phyloP scores from a whole-genome alignment of 2,113 vertebrate genomes.

The Pygathrix nemaeus region DNA sequence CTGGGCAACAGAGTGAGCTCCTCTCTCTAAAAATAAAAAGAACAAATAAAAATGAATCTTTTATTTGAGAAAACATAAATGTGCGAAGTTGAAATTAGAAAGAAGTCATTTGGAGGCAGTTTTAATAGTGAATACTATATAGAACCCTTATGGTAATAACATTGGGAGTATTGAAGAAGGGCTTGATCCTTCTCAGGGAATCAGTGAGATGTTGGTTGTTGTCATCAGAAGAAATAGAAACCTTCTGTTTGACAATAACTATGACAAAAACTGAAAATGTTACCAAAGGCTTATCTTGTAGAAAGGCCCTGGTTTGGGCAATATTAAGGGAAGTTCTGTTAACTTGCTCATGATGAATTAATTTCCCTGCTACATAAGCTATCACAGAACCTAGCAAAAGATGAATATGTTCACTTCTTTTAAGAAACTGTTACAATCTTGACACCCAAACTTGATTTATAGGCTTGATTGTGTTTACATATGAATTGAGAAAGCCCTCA shows the following conservation, averaged over 20 bases:
- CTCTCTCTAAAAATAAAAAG: too few relatives aligned
- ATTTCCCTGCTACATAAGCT: not conserved
- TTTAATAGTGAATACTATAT: not conserved
- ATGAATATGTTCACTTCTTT: not conserved
- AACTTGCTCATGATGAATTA: not conserved
- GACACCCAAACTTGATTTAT: not conserved
- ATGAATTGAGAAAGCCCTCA: not conserved
- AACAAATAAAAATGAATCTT: not conserved
- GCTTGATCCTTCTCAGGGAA: not conserved
- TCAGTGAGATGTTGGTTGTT: too few relatives aligned
- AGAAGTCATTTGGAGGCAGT: not conserved
- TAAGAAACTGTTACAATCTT: not conserved
- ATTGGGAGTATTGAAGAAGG: not conserved
- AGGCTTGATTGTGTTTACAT: not conserved
- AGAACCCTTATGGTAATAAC: too few relatives aligned
- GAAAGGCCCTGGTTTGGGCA: not conserved
- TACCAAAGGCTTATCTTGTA: not conserved
- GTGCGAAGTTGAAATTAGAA: not conserved
- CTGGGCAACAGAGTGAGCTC: too few relatives aligned
- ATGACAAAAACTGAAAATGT: not conserved
- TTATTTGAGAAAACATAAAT: not conserved
- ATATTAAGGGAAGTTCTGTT: not conserved
- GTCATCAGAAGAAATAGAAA: not conserved
- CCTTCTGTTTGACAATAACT: accelerated
- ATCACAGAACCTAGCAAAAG: not conserved